A percentile compares a stretch with the other conserved stretches of the same genome.
These are phyloP conservation scores for Myotis vivesi DNA, from an alignment of 2,797 vertebrate species.

Conservation along the genomic window DNA sequence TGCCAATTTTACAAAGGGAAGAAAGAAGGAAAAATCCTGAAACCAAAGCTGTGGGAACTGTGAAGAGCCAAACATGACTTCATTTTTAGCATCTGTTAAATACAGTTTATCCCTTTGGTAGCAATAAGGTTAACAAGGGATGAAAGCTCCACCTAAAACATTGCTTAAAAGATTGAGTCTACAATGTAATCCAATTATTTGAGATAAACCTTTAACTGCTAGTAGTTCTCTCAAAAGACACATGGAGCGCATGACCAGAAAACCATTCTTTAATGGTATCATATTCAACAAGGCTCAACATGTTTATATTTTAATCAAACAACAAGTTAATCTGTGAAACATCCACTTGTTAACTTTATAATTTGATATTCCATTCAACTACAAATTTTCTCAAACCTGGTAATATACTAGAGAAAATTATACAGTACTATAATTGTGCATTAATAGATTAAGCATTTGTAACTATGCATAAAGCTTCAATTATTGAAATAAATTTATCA, in stretches of 20 bases:
- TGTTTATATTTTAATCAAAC: slow-evolving; percentile 13
- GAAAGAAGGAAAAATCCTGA: not conserved
- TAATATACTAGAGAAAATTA: slow-evolving; percentile 12
- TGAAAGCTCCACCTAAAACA: slow-evolving; percentile 20
- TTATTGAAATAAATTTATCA: slow-evolving; percentile 27
- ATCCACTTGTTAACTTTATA: slow-evolving; percentile 2
- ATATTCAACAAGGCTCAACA: slow-evolving; percentile 25
- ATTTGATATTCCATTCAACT: slow-evolving; percentile 4
- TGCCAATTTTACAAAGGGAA: not conserved
- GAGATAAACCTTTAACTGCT: slow-evolving; percentile 12
- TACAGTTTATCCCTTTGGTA: not conserved
- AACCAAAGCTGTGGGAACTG: not conserved
- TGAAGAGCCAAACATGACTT: not conserved
- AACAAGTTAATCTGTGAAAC: slow-evolving; percentile 7
- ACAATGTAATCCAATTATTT: not conserved
- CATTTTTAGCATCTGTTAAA: slow-evolving; percentile 15
- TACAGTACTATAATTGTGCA: not conserved
- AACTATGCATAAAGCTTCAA: not conserved
- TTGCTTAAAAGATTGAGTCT: not conserved
- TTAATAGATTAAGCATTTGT: slow-evolving; percentile 25
- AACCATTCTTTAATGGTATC: not conserved
- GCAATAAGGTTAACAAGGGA: not conserved
- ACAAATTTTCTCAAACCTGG: slow-evolving; percentile 46
- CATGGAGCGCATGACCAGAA: not conserved
- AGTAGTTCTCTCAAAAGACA: slow-evolving; percentile 21